Base-by-base conservation (phyloP, 1,140 invertebrate species). In the Venustaconcha ellipsiformis region DNA sequence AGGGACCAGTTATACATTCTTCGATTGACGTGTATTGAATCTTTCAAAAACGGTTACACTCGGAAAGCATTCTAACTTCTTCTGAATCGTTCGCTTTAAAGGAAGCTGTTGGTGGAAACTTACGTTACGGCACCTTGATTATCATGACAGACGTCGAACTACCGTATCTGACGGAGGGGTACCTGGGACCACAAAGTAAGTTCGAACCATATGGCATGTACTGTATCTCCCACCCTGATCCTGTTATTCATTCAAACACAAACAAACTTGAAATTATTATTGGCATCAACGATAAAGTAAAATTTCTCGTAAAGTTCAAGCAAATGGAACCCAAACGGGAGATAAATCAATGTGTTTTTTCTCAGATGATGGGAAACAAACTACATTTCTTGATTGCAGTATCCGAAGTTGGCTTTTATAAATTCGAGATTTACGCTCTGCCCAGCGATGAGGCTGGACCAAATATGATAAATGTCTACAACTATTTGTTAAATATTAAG, bases 361-460 rank as follows among this genome's bases (percentile, higher is more conserved):
- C 85, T 14, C 80, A 84, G 30, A 80, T 78, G 30, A 77, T 81
- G 62, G 85, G 82, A 14, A 72, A 67, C 2, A 78, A 78, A 60
- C 83, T 82, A 60, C 82, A 82, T 73, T 89, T 87, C 68, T 82
- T 83, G 26, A 79, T 89, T 59, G 79, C 84, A 14, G 84, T 89
- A 2, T 86, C 89, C 0, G 60, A 76, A 14, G 37, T 82, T 5
- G 89, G 89, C 13, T 87, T 87, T 72, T 90, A 88, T 78, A 90
- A 90, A 75, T 87, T 90, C 60, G 88, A 90, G 79, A 85, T 90
- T 23, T 90, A 87, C 74, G 89, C 88, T n/a, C 80, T 88, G 58
- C 89, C 89, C 0, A 76, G 77, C 59, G 76, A 80, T 62, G 86
- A 90, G 69, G 84, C 86, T 8, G 86, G 87, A 63, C 88, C 89